Conservation (phyloP, 2,113 vertebrate genomes). For the Tylochromis polylepis region DNA sequence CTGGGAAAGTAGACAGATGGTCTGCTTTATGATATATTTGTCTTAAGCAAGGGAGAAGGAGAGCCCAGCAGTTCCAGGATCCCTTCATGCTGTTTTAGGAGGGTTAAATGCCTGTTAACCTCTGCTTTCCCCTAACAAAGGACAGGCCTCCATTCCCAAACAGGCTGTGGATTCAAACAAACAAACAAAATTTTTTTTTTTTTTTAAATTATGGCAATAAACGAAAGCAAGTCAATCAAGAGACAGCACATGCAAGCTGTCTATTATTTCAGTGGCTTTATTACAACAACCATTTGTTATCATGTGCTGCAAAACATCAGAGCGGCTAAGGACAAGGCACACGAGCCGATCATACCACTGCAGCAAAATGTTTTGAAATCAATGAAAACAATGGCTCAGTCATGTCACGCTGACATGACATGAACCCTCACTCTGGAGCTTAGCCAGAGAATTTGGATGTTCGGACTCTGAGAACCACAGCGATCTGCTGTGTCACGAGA, state of each 20-base stretch:
- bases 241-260: not conserved
- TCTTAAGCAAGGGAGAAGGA: conserved; percentile 27
- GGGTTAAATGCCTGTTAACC: conserved; percentile 44
- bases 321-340: not conserved
- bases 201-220: not conserved
- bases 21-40: conserved; percentile 43
- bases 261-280: not conserved
- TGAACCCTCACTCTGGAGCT: conserved; percentile 15
- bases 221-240: not conserved
- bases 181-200: too few relatives aligned
- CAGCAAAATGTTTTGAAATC: conserved; percentile 42
- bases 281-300: not conserved
- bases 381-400: conserved; percentile 39
- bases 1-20: conserved; percentile 32
- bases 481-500: conserved; percentile 33
- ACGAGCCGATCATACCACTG: conserved; percentile 20
- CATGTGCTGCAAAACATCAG: not conserved
- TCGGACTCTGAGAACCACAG: conserved; percentile 22
- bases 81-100: conserved; percentile 26
- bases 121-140: conserved; percentile 38
- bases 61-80: conserved; percentile 24
- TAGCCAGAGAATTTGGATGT: conserved; percentile 21
- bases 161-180: not conserved
- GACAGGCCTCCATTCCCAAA: conserved; percentile 18
- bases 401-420: conserved; percentile 53